Evolutionary conservation across 1,140 invertebrate genomes (phyloP), one percentile per base, ranked within the genome.

Genomic region (Hesperophylax magnus): DNA sequence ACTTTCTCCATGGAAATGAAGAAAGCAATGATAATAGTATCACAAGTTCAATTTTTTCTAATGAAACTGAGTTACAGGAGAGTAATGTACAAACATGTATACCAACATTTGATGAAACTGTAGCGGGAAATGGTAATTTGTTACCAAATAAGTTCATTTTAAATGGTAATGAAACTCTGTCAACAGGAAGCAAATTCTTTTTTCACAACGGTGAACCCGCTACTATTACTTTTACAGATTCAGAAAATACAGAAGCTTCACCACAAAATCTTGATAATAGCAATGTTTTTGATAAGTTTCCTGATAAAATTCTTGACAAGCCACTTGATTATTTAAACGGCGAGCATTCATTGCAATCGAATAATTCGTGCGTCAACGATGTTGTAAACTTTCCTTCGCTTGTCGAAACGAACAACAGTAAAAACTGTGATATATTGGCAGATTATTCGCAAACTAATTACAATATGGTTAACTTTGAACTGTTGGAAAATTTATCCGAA

Each of bases 401-500:
- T 6, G 61, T 17, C 14, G 61, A 24, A 4, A 27, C 17, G 17
- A 52, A 18, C 31, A 69, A 69, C 7, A 39, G n/a, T 20, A 47
- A 69, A 20, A 34, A 7, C 65, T 69, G 65, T 18, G 69, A 72
- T 72, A 54, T 72, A 15, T 27, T 72, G 22, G 47, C n/a, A 1
- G 69, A 72, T 17, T 72, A 20, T 22, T 72, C 69, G 18, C 76
- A 77, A 53, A 22, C 58, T 1, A 58, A 54, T 18, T 77, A 77
- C 27, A 77, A 61, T 34, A 47, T 77, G 58, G 60, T 47, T 1
- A 77, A 77, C 58, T 67, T 77, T 27, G 76, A 77, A 27, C 24
- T 77, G 61, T 53, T 77, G 58, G 58, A 60, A 39, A 63, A 53
- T 18, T 67, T 77, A 53, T 65, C 76, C 0, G 76, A 77, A n/a